Evolutionary conservation across 1,140 invertebrate genomes (phyloP), one percentile per base, ranked within the genome.

Genomic region (Macrobrachium rosenbergii): DNA sequence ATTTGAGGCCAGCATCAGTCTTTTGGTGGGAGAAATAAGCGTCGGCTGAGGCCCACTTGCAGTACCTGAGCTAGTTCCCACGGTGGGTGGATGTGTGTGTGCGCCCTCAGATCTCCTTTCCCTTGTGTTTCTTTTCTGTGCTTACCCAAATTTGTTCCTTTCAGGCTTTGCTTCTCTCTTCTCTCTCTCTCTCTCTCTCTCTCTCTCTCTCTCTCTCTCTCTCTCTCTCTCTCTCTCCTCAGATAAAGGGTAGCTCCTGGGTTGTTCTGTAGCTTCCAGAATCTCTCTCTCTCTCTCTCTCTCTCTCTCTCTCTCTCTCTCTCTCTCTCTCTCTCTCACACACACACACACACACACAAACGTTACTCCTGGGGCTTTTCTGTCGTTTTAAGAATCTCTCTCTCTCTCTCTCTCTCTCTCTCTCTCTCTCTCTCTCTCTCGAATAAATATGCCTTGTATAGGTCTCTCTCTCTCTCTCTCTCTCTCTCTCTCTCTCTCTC

Each of bases 391-490:
- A 14, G 17, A 14, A 17, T 28, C 23, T 73, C 69, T 73, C 69
- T 73, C 69, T 73, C 69, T 73, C 69, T 73, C 69, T 73, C 69
- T 73, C 69, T 73, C n/a, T 23, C 73, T 76, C 73, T 76, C 45
- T 58, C 76, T 21, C 45, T 19, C 23, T 58, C 45, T 58, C n/a
- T 58, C 45, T 17, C 73, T 76, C 73, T 76, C 45, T 58, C 76
- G n/a, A n/a, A n/a, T n/a, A n/a, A n/a, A n/a, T n/a, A n/a, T n/a
- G n/a, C n/a, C n/a, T n/a, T n/a, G n/a, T n/a, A n/a, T n/a, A n/a
- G n/a, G n/a, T 21, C 45, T 19, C 23, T 58, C 45, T 58, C n/a
- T 58, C 45, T 17, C n/a, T 28, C 23, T 73, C 69, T 73, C 69
- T 73, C 69, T 73, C 69, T 73, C 69, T 73, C 69, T 73, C 69